Evolutionary conservation across 2,888 invertebrate species (phyloP).

Genomic region (Panopea generosa): DNA sequence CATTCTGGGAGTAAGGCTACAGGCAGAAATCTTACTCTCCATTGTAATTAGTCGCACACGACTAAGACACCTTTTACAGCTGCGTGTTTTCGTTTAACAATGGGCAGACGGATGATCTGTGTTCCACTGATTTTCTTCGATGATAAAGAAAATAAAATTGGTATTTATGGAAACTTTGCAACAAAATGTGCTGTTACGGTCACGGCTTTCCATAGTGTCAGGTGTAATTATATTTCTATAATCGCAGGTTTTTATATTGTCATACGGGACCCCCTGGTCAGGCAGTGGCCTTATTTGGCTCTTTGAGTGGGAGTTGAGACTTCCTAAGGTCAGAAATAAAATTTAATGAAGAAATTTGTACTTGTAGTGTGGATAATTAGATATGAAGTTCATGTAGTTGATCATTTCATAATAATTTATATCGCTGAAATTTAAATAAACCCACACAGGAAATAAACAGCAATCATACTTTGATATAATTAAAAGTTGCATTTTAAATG

Average conservation of each 20-base stretch:
- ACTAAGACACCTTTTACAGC: slow-evolving; percentile 2
- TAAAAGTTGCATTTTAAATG: too few relatives aligned
- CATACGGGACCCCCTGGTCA: background rate
- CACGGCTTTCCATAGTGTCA: slow-evolving; percentile 1
- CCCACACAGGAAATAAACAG: too few relatives aligned
- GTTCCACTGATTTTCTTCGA: background rate
- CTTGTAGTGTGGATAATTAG: too few relatives aligned
- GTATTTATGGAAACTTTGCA: slow-evolving; percentile 15
- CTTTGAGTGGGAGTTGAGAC: background rate
- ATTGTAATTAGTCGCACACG: slow-evolving; percentile 13
- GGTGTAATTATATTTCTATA: slow-evolving; percentile 9
- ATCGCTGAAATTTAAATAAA: too few relatives aligned
- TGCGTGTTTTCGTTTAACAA: background rate
- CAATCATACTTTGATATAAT: too few relatives aligned
- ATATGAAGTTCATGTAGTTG: too few relatives aligned
- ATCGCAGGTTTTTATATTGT: slow-evolving; percentile 1
- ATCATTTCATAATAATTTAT: too few relatives aligned
- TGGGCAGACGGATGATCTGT: too few relatives aligned
- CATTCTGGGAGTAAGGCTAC: too few relatives aligned
- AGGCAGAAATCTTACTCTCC: background rate
- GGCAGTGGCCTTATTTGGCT: slow-evolving; percentile 1
- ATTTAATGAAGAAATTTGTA: too few relatives aligned
- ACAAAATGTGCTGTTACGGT: slow-evolving; percentile 9
- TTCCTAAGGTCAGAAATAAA: too few relatives aligned
- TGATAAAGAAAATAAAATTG: background rate